phyloP scores from a whole-genome alignment of 1,140 invertebrate species.

The Caenorhabditis latens region DNA sequence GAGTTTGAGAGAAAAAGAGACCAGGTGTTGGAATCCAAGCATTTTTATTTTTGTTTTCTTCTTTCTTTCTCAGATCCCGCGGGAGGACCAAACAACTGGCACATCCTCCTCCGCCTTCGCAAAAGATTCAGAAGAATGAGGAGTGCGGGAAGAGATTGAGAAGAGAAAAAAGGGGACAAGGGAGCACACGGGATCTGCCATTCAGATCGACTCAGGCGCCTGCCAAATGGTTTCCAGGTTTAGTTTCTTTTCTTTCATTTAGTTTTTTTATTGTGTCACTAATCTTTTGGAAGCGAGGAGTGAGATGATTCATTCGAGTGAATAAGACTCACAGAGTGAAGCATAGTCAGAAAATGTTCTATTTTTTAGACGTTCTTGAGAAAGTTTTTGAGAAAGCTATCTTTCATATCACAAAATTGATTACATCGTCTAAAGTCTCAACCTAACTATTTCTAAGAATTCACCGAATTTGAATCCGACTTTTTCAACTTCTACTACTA shows the following conservation, averaged over 20 bases:
- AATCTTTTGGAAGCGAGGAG: too few relatives aligned
- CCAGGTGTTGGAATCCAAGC: slow-evolving; percentile 55
- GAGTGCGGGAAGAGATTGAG: not conserved
- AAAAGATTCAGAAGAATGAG: not conserved
- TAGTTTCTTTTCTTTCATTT: slow-evolving; percentile 28
- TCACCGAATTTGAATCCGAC: too few relatives aligned
- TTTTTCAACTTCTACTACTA: too few relatives aligned
- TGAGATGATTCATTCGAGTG: too few relatives aligned
- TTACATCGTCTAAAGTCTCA: too few relatives aligned
- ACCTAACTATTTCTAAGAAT: too few relatives aligned
- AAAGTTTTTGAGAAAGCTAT: too few relatives aligned
- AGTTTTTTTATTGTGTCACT: not conserved
- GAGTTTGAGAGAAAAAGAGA: slow-evolving; percentile 1
- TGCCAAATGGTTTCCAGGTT: slow-evolving; percentile 52
- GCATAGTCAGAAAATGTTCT: too few relatives aligned
- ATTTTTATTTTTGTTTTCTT: slow-evolving; percentile 56
- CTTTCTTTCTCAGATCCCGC: slow-evolving; percentile 27
- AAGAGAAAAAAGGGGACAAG: not conserved
- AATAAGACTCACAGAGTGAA: too few relatives aligned
- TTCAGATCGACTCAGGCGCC: slow-evolving; percentile 39
- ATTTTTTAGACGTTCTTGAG: too few relatives aligned
- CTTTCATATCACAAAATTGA: too few relatives aligned
- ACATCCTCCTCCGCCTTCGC: slow-evolving; percentile 53
- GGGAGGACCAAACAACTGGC: slow-evolving; percentile 49
- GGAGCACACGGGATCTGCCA: slow-evolving; percentile 28